Conservation (phyloP, 35 echinoderm and acorn worm genomes). For the Apostichopus parvimensis region DNA sequence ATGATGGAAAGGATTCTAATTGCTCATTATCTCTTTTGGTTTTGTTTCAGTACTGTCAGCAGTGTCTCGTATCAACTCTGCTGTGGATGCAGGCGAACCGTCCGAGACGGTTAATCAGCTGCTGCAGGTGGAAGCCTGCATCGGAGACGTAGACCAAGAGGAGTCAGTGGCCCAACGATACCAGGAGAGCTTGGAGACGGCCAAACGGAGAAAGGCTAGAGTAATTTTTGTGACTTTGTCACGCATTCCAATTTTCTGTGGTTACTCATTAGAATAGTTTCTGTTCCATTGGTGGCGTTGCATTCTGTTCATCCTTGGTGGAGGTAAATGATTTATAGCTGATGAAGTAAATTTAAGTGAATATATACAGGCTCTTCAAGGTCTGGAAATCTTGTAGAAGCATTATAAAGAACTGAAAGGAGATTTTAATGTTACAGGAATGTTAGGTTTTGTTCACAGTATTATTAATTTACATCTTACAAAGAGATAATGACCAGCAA, state of each 20-base stretch:
- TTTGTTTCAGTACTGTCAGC: slow-evolving; percentile 70
- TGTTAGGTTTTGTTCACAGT: no score
- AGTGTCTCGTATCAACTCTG: slow-evolving; percentile 86
- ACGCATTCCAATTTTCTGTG: slow-evolving; percentile 26
- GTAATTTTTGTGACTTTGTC: slow-evolving; percentile 58
- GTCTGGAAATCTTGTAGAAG: no score
- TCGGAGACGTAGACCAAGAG: slow-evolving; percentile 78
- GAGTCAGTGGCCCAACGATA: slow-evolving; percentile 71
- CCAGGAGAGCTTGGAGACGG: slow-evolving; percentile 65
- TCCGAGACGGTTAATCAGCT: slow-evolving; percentile 64
- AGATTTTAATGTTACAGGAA: no score
- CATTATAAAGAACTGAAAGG: no score
- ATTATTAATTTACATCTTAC: no score
- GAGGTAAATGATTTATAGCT: not conserved
- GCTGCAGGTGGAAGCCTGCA: slow-evolving; percentile 57
- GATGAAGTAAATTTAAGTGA: no score
- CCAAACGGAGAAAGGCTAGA: slow-evolving; percentile 75
- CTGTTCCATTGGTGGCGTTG: not conserved
- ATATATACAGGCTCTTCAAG: no score
- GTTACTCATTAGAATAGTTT: not conserved
- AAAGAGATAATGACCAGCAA: no score
- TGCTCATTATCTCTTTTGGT: not conserved
- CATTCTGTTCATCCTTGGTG: not conserved
- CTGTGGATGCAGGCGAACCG: slow-evolving; percentile 75
- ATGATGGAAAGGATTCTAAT: no score